A percentile compares a stretch with the other conserved stretches of the same genome.
These are phyloP conservation scores for Stigmatopora nigra DNA, from an alignment of 2,113 vertebrate species.

Conservation along the genomic window DNA sequence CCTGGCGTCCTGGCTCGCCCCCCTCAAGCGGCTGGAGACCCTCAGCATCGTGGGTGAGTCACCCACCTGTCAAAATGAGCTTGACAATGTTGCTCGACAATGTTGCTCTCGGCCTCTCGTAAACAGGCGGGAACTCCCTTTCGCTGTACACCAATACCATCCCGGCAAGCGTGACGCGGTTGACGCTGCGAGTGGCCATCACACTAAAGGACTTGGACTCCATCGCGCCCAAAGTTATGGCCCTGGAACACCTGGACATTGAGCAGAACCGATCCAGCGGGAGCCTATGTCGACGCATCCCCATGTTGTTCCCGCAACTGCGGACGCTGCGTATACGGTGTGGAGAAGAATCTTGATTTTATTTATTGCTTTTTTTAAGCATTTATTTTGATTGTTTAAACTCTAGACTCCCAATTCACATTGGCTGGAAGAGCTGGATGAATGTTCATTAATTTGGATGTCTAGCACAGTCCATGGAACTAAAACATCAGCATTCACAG, in stretches of 20 bases:
- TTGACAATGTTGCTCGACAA: no score
- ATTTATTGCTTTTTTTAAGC: no score
- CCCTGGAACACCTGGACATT: slow-evolving; percentile 51
- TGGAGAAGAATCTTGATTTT: not conserved
- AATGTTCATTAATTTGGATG: no score
- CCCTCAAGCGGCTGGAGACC: slow-evolving; percentile 37
- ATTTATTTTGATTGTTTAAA: no score
- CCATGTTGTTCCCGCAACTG: slow-evolving; percentile 56
- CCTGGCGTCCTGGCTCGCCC: slow-evolving; percentile 52
- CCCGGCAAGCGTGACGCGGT: slow-evolving; percentile 41
- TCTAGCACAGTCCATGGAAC: no score
- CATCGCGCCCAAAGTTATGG: slow-evolving; percentile 48
- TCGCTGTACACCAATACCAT: slow-evolving; percentile 47
- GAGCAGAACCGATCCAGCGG: slow-evolving; percentile 61
- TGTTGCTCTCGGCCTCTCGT: not conserved
- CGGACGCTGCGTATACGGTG: slow-evolving; percentile 54
- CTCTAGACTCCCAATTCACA: no score
- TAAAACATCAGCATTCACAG: no score
- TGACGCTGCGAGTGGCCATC: slow-evolving; percentile 49
- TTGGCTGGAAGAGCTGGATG: no score
- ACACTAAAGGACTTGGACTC: slow-evolving; percentile 61
- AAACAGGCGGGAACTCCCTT: slow-evolving; percentile 45
- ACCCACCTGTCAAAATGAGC: not conserved
- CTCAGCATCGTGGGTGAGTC: slow-evolving; percentile 52
- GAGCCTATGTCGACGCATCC: slow-evolving; percentile 53